Conservation (phyloP, 2,113 vertebrate genomes). For the Ophthalmolycus amberensis region DNA sequence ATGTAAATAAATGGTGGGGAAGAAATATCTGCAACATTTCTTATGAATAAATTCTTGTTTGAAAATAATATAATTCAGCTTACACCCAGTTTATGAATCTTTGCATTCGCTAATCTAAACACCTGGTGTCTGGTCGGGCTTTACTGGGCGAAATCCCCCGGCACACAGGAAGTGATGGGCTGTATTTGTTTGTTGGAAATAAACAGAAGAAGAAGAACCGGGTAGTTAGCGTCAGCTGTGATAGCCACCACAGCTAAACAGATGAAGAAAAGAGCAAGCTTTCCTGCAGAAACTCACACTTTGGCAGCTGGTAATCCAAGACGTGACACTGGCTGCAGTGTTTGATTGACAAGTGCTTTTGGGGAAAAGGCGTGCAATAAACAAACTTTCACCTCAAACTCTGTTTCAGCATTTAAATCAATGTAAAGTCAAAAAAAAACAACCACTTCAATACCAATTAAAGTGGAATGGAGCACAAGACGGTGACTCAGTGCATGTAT, state of each 20-base stretch:
- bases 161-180: slow-evolving; percentile 54
- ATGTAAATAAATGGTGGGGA: slow-evolving; percentile 18
- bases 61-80: slow-evolving; percentile 63
- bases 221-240: slow-evolving; percentile 17
- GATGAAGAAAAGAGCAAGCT: neutral
- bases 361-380: neutral
- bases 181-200: slow-evolving; percentile 58
- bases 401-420: neutral
- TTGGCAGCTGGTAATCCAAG: neutral
- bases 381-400: slow-evolving; percentile 3
- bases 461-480: neutral
- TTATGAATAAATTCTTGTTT: slow-evolving; percentile 60
- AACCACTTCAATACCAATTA: slow-evolving; percentile 27
- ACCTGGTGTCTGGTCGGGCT: slow-evolving; percentile 65
- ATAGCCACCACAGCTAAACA: neutral
- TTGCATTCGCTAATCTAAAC: slow-evolving; percentile 70
- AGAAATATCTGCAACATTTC: slow-evolving; percentile 55
- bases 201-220: slow-evolving; percentile 42
- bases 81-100: slow-evolving; percentile 69
- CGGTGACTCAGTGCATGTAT: slow-evolving; percentile 30
- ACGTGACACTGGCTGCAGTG: neutral
- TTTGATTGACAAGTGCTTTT: slow-evolving; percentile 37
- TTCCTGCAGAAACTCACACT: neutral
- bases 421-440: neutral
- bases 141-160: slow-evolving; percentile 52